Conservation (phyloP, 2,113 vertebrate species). For the Dromas ardeola region DNA sequence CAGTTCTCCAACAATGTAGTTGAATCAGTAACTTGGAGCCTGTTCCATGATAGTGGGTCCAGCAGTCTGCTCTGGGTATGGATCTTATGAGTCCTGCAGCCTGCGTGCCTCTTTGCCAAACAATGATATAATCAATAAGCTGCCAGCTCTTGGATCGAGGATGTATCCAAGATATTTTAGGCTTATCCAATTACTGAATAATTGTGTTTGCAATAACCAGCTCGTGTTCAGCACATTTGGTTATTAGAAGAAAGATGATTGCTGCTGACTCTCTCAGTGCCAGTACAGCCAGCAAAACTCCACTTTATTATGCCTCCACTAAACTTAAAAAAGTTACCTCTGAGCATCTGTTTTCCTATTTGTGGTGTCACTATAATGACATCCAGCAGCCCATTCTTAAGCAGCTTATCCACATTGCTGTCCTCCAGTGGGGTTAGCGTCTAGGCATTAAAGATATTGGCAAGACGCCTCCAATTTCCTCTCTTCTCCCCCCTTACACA, state of each 20-base stretch:
- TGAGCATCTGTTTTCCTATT: background rate
- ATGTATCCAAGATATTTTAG: constrained; percentile 70
- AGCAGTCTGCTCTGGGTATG: constrained; percentile 66
- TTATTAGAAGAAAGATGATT: constrained; percentile 64
- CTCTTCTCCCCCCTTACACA: background rate
- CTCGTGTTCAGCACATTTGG: constrained; percentile 53
- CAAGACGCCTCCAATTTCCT: background rate
- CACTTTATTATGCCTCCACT: background rate
- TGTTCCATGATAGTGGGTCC: constrained; percentile 31
- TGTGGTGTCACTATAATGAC: background rate
- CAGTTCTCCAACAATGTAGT: constrained; percentile 62
- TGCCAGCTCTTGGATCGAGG: constrained; percentile 69
- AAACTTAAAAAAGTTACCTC: background rate
- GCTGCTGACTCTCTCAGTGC: constrained; percentile 25
- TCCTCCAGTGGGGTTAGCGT: background rate
- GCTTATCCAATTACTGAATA: constrained; percentile 73
- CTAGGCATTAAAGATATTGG: background rate
- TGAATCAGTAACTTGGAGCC: constrained; percentile 67
- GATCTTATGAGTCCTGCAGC: constrained; percentile 64
- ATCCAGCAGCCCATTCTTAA: background rate
- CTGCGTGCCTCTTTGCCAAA: constrained; percentile 65
- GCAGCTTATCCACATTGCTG: background rate
- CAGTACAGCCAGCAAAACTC: background rate
- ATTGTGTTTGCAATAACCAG: constrained; percentile 68
- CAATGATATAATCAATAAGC: constrained; percentile 71